Evolutionary conservation across 35 echinoderm and acorn worm species (phyloP), one percentile per base, ranked within the genome.

Genomic region (Stichopus chloronotus): DNA sequence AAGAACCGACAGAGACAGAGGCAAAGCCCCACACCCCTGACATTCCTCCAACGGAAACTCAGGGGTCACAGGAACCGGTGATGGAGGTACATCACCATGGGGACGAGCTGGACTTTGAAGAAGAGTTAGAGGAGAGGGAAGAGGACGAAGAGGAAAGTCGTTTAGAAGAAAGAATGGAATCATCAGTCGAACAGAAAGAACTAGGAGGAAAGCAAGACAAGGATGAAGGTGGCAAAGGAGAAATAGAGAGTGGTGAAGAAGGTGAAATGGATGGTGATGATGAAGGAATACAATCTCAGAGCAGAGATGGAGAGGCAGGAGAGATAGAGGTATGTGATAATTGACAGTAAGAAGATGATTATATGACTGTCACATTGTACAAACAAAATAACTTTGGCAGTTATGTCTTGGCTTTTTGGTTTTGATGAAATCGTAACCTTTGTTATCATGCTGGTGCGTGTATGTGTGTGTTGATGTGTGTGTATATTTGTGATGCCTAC

Each of bases 81-180:
- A 82, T 94, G 25, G 95, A 96, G 23, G 92, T 97, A 61, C 94
- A 97, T 81, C 96, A 95, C 72, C 97, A 98, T 90, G 95, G 92
- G 9, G 94, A 93, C 20, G 95, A 96, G 78, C 55, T 96, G 17
- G 97, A 98, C 76, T 98, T 94, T 94, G 97, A 98, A 87, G 97
- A 98, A 76, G 97, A 98, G 88, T 81, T 98, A 12, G 97, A 96
- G 59, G 95, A 98, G 16, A 90, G 94, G n/a, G 93, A 81, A 14
- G 79, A 92, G 16, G 78, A 68, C 14, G 25, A 74, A 59, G 81
- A 65, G 24, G 25, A 59, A 25, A 13, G 16, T 23, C 72, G n/a
- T 72, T 52, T 7, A 74, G 76, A 83, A 69, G 94, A 90, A 53
- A 79, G 79, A 30, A 84, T 21, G 13, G 88, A 76, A 90, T 9